Evolutionary conservation across 2,888 invertebrate species (phyloP).

Genomic region (Leucophenga montana): DNA sequence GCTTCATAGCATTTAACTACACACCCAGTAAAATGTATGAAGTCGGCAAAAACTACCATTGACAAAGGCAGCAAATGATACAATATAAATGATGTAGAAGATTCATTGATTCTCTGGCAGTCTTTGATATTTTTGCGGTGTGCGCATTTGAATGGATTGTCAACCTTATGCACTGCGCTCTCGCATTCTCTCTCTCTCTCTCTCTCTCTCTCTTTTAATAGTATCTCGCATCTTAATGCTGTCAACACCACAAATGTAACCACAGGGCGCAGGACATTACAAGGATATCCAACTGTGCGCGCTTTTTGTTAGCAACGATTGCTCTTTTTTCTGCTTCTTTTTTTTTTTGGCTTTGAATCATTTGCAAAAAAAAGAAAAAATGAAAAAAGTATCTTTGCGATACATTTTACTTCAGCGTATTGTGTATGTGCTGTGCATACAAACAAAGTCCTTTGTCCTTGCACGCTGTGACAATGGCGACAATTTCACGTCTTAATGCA

Average conservation of each 20-base stretch:
- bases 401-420: constrained; percentile 32
- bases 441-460: constrained; percentile 10
- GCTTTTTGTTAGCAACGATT: constrained; percentile 18
- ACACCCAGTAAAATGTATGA: constrained; percentile 25
- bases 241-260: constrained; percentile 48
- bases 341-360: constrained; percentile 46
- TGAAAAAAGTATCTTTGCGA: neutral
- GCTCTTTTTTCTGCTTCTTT: constrained; percentile 52
- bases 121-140: neutral
- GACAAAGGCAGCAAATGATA: constrained; percentile 8
- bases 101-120: constrained; percentile 5
- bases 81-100: neutral
- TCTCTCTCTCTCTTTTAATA: neutral
- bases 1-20: constrained; percentile 31
- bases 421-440: constrained; percentile 6
- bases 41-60: constrained; percentile 8
- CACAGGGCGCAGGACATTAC: constrained; percentile 30
- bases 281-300: constrained; percentile 47
- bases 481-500: constrained; percentile 70
- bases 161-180: too few relatives aligned
- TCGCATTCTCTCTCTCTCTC: too few relatives aligned
- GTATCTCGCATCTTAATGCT: constrained; percentile 51
- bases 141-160: neutral
- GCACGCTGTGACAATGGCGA: constrained; percentile 52
- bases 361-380: constrained; percentile 26